Percentiles rank a stretch among this genome's conserved stretches.
Conservation (phyloP, 2,888 invertebrate species). For the Trisateles emortualis region DNA sequence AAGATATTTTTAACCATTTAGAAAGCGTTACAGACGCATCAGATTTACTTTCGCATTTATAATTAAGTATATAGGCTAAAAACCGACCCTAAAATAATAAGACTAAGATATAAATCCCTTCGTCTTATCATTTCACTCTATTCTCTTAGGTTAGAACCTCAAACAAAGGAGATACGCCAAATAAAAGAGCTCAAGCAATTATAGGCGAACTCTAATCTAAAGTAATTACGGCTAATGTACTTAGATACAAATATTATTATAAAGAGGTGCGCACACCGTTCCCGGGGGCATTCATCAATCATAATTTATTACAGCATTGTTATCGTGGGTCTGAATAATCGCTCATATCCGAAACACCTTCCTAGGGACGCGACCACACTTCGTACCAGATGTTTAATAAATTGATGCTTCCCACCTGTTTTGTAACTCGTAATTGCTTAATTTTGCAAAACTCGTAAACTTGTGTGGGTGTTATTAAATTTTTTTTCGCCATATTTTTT, state of each 20-base stretch:
- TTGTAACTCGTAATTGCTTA: constrained; percentile 33
- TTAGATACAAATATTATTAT: constrained; percentile 65
- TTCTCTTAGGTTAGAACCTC: no score
- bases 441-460: constrained; percentile 22
- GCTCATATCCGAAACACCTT: constrained; percentile 84
- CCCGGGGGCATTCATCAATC: constrained; percentile 77
- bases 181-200: background rate
- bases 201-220: constrained; percentile 3
- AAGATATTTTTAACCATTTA: no score
- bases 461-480: constrained; percentile 8
- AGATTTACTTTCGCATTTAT: no score
- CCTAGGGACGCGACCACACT: constrained; percentile 61
- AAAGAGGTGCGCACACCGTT: constrained; percentile 64
- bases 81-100: no score
- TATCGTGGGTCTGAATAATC: constrained; percentile 80
- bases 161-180: background rate
- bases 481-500: background rate
- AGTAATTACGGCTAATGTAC: constrained; percentile 21
- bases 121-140: no score
- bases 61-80: no score
- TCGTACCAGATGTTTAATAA: constrained; percentile 45
- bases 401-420: constrained; percentile 41
- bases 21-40: no score
- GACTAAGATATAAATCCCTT: no score
- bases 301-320: constrained; percentile 85